Conservation (phyloP, 2,888 invertebrate species). For the Drosophila siamana region DNA sequence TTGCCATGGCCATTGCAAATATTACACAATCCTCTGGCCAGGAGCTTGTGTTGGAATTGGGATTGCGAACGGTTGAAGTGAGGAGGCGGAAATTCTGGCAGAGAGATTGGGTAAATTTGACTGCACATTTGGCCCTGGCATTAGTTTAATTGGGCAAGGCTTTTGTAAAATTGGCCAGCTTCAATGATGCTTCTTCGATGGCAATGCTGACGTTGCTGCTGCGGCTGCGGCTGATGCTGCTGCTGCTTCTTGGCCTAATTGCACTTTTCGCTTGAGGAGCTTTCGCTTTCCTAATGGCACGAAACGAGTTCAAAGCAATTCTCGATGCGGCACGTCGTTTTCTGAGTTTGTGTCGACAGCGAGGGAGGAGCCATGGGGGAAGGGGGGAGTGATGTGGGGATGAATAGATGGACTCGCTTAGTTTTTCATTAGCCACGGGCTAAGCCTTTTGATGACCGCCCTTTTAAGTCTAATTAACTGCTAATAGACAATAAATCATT, state of each 20-base stretch:
- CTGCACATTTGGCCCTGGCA: slow-evolving; percentile 57
- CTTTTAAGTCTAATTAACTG: slow-evolving; percentile 82
- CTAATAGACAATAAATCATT: slow-evolving; percentile 81
- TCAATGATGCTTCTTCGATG: slow-evolving; percentile 31
- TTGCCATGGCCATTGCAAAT: slow-evolving; percentile 46
- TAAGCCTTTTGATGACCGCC: slow-evolving; percentile 75
- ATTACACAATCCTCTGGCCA: slow-evolving; percentile 20
- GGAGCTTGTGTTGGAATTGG: neutral
- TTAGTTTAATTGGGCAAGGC: slow-evolving; percentile 66
- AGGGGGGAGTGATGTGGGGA: neutral
- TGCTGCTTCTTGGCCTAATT: slow-evolving; percentile 61
- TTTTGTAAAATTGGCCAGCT: slow-evolving; percentile 58
- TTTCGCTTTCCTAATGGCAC: slow-evolving; percentile 66
- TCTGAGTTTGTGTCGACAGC: neutral
- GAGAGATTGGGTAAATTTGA: slow-evolving; percentile 52
- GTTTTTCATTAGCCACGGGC: slow-evolving; percentile 76
- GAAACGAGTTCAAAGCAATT: slow-evolving; percentile 76
- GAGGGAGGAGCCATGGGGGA: neutral
- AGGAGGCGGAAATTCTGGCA: neutral
- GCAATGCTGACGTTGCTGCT: slow-evolving; percentile 4
- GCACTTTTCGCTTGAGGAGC: slow-evolving; percentile 72
- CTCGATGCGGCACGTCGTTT: slow-evolving; percentile 2
- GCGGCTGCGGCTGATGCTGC: neutral
- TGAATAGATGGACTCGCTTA: slow-evolving; percentile 52
- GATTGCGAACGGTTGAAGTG: neutral